phyloP scores from a whole-genome alignment of 2,113 vertebrate genomes.

The Ophthalmolycus amberensis region DNA sequence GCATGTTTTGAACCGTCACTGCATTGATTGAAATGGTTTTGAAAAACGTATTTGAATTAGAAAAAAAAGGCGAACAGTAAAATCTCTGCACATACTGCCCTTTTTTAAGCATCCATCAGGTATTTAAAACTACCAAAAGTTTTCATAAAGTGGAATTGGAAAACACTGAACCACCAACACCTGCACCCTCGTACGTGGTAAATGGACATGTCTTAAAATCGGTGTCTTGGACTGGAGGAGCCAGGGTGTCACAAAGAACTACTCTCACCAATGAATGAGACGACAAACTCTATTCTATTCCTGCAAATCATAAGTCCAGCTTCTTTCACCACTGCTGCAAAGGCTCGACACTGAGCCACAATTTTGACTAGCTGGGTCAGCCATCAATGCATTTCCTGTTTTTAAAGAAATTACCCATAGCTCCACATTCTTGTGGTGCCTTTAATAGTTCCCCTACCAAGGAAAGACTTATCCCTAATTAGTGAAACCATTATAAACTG shows the following conservation, averaged over 20 bases:
- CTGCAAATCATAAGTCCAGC: conserved; percentile 10
- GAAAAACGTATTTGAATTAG: not conserved
- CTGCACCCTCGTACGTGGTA: not conserved
- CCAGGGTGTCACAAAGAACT: conserved; percentile 1
- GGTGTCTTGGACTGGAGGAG: not conserved
- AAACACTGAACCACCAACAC: not conserved
- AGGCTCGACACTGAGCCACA: not conserved
- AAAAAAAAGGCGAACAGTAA: not conserved
- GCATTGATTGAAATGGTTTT: not conserved
- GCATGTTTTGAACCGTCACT: not conserved
- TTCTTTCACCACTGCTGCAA: conserved; percentile 27
- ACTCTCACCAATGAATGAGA: not conserved
- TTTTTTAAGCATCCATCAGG: not conserved
- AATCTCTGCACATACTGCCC: not conserved
- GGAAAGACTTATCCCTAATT: conserved; percentile 43
- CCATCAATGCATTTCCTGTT: conserved; percentile 50
- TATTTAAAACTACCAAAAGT: not conserved
- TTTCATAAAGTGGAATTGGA: not conserved
- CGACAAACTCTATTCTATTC: conserved; percentile 6
- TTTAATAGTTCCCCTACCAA: conserved; percentile 37
- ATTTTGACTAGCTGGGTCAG: not conserved
- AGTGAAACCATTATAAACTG: conserved; percentile 39
- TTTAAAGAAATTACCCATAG: conserved; percentile 47
- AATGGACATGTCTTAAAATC: not conserved
- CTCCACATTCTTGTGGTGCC: conserved; percentile 40